phyloP scores from a whole-genome alignment of 2,888 invertebrate species.

The Apotomis turbidana region DNA sequence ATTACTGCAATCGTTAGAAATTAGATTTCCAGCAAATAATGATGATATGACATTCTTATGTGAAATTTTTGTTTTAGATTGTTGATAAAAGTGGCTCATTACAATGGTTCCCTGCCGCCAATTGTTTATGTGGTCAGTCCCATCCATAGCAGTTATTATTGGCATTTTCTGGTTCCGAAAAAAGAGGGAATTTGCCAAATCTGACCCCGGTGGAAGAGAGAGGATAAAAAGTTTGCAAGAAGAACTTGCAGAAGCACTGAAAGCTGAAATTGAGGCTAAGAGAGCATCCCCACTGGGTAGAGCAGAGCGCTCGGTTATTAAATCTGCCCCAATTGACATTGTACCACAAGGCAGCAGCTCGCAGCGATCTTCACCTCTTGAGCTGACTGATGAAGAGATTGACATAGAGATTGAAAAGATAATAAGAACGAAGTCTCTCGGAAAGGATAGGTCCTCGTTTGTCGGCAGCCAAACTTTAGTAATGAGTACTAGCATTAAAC shows the following conservation, averaged over 20 bases:
- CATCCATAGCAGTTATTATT: constrained; percentile 90
- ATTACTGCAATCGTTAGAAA: background rate
- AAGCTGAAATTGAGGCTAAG: constrained; percentile 68
- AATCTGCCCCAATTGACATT: constrained; percentile 88
- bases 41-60: constrained; percentile 10
- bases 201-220: constrained; percentile 89
- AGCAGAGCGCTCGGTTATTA: constrained; percentile 76
- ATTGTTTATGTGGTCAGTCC: constrained; percentile 90
- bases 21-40: constrained; percentile 2
- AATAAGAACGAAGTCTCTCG: constrained; percentile 82
- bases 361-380: constrained; percentile 83
- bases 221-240: constrained; percentile 73
- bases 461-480: constrained; percentile 45
- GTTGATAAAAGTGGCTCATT: constrained; percentile 87
- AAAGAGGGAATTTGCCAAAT: constrained; percentile 88
- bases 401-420: constrained; percentile 87
- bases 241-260: constrained; percentile 77
- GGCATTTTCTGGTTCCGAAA: constrained; percentile 93
- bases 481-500: constrained; percentile 53
- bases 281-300: constrained; percentile 75
- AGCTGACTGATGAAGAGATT: constrained; percentile 86
- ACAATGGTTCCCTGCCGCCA: constrained; percentile 91
- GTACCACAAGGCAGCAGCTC: constrained; percentile 78
- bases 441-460: constrained; percentile 70
- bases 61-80: constrained; percentile 74